These are phyloP conservation scores for Pedetes capensis DNA, from an alignment of 2,113 vertebrate genomes.

Conservation along the genomic window DNA sequence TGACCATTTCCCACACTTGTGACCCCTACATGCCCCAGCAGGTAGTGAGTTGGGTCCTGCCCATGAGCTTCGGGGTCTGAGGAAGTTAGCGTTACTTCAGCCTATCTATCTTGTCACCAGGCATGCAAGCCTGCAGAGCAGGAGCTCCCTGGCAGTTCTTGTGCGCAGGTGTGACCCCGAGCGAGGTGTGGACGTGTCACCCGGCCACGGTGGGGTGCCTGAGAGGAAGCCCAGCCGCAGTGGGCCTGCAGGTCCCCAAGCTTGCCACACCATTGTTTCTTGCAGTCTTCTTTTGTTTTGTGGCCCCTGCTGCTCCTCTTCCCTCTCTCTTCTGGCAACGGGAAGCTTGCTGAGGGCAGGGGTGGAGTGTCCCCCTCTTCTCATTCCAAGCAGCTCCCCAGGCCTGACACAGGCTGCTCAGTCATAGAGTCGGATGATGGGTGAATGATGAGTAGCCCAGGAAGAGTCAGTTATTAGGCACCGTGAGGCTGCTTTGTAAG, in stretches of 20 bases:
- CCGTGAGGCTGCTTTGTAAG: not conserved
- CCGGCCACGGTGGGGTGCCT: no score
- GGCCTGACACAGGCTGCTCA: not conserved
- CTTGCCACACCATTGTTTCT: no score
- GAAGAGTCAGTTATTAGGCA: not conserved
- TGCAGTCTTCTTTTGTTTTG: no score
- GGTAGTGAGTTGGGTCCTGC: not conserved
- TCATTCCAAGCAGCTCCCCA: not conserved
- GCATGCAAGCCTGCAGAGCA: no score
- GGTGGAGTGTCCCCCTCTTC: not conserved
- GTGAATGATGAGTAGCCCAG: not conserved
- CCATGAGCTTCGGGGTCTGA: not conserved
- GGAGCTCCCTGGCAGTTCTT: no score
- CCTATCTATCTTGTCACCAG: not conserved
- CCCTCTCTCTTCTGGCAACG: not conserved
- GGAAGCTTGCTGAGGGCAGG: not conserved
- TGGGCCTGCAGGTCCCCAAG: no score
- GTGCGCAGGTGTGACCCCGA: no score
- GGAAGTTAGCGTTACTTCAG: not conserved
- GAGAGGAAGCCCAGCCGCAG: no score
- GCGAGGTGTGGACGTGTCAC: no score
- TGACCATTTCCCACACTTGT: rapidly evolving
- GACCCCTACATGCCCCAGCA: not conserved
- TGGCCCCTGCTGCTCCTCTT: not conserved
- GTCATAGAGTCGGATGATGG: not conserved